These are phyloP conservation scores for Tanypteryx hageni DNA, from an alignment of 2,888 invertebrate genomes.

Conservation along the genomic window DNA sequence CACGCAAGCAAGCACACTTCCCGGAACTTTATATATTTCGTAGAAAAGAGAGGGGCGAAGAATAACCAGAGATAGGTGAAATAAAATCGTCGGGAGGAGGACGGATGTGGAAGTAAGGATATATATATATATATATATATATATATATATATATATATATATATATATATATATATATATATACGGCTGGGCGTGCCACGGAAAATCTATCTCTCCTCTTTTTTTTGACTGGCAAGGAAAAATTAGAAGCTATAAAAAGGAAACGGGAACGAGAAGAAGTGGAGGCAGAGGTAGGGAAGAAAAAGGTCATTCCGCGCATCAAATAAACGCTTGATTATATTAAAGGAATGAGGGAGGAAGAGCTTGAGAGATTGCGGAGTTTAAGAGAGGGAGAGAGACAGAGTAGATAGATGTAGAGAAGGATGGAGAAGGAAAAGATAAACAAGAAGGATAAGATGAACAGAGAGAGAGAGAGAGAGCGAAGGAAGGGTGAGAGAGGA, in stretches of 20 bases:
- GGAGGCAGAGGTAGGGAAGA: not conserved
- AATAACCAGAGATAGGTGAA: not conserved
- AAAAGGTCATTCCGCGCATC: not conserved
- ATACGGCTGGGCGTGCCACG: conserved; percentile 23
- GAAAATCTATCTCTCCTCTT: not conserved
- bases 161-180: no score
- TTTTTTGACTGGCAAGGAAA: conserved; percentile 15
- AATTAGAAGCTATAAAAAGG: conserved; percentile 51
- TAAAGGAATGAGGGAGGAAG: not conserved
- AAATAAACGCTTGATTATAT: conserved; percentile 23
- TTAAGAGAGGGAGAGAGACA: not conserved
- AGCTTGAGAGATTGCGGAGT: conserved; percentile 4
- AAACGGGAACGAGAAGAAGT: conserved; percentile 9
- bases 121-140: conserved; percentile 10
- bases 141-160: not conserved
- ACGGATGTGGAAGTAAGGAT: conserved; percentile 42
- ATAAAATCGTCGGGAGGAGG: not conserved
- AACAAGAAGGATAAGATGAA: not conserved
- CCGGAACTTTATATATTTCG: not conserved
- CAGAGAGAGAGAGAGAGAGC: not conserved
- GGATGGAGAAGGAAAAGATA: not conserved
- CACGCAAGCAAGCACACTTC: no score
- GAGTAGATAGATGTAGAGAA: not conserved
- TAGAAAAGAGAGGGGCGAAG: not conserved
- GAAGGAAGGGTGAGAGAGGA: not conserved